These are phyloP conservation scores for Acipenser transmontanus DNA, from an alignment of 2,797 vertebrate genomes.

Conservation along the genomic window DNA sequence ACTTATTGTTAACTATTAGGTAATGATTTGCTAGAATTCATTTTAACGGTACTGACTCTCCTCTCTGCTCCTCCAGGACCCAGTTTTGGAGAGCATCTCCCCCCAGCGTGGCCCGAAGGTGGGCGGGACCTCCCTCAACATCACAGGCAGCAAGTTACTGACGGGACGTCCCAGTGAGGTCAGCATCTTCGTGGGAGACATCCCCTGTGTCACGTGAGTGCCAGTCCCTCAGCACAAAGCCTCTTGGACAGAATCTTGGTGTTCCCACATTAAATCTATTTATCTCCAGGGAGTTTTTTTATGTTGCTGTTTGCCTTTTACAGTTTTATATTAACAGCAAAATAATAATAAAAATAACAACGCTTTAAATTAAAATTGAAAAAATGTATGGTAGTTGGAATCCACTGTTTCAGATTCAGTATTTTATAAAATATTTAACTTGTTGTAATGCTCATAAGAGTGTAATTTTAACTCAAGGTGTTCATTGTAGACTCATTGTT, in stretches of 20 bases:
- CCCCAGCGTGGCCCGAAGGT: slow-evolving; percentile 83
- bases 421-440: no score
- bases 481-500: no score
- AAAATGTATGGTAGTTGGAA: no score
- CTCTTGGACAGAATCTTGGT: no score
- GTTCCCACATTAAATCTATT: no score
- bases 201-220: slow-evolving; percentile 81
- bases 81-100: slow-evolving; percentile 70
- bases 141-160: slow-evolving; percentile 75
- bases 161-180: slow-evolving; percentile 77
- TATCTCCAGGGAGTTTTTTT: not conserved
- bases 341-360: no score
- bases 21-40: not conserved
- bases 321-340: no score
- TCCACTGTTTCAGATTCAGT: no score
- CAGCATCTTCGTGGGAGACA: slow-evolving; percentile 71
- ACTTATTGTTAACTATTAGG: not conserved
- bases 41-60: not conserved
- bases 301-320: not conserved
- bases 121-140: slow-evolving; percentile 78
- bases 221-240: not conserved
- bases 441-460: no score
- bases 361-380: no score
- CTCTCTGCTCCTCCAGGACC: slow-evolving; percentile 59
- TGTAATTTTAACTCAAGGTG: no score